Base-by-base conservation (phyloP, 2,797 vertebrate genomes). In the Ptychobarbus kaznakovi region DNA sequence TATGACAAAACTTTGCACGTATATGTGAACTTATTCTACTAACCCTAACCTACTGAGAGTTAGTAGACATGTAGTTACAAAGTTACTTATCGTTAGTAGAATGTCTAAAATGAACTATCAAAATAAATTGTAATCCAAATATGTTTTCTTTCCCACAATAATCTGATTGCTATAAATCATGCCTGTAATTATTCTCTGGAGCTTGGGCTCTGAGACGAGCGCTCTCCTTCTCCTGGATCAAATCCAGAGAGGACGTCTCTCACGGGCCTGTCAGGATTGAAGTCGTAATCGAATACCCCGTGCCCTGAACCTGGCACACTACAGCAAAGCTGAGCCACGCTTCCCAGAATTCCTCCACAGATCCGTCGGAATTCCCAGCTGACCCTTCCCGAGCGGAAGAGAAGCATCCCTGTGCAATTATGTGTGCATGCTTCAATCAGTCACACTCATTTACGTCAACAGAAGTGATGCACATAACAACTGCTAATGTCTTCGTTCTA, bases 271-370 rank as follows among this genome's bases (percentile, higher is more conserved):
- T 40, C 51, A 61, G 53, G 12, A 40, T 4, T n/a, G 22, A 11
- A 1, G 25, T n/a, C 12, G n/a, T 40, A 11, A 25, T 56, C 46
- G 2, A 32, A 51, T 20, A 9, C 68, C 68, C 68, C 9, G 1
- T 38, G 32, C 32, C 18, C 69, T 88, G 80, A 76, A 87, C 80
- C 68, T 61, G 75, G 51, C 75, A 77, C 22, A 40, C 53, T 16
- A 25, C 12, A 5, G 32, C 42, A 25, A 8, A 72, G n/a, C 42
- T 2, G 28, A 28, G 28, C 28, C 28, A 61, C 63, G 87, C 76
- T 89, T 81, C 63, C 88, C 56, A 84, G 84, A 20, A 75, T 68
- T 40, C 49, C 76, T 42, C 38, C 12, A 38, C 51, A 63, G 32
- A 25, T 66, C 16, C 38, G 20, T 68, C 1, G 0, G 32, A 68